Conservation (phyloP, 1,140 invertebrate genomes). For the Orussus abietinus region DNA sequence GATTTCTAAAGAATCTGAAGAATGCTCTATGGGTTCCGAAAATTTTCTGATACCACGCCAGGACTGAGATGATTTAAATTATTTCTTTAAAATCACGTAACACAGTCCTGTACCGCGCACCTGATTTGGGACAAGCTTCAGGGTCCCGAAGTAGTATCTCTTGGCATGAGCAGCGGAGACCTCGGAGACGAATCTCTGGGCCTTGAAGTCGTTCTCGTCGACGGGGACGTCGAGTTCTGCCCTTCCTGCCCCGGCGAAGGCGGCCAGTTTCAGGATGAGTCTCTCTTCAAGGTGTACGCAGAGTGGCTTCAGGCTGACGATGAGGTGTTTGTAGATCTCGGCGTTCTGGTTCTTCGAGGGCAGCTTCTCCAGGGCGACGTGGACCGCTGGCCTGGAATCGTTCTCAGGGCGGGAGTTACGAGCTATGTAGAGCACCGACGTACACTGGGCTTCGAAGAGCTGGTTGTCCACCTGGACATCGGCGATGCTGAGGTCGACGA, state of each 20-base stretch:
- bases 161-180: slow-evolving; percentile 76
- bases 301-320: slow-evolving; percentile 77
- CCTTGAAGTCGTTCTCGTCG: slow-evolving; percentile 74
- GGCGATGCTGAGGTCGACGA: slow-evolving; percentile 70
- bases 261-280: slow-evolving; percentile 80
- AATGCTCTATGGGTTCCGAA: no score
- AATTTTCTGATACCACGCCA: no score
- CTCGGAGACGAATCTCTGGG: slow-evolving; percentile 72
- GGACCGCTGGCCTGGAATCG: slow-evolving; percentile 59
- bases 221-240: slow-evolving; percentile 42
- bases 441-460: slow-evolving; percentile 77
- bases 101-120: slow-evolving; percentile 36
- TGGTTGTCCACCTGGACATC: slow-evolving; percentile 90
- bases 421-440: slow-evolving; percentile 76
- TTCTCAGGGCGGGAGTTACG: slow-evolving; percentile 45
- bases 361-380: slow-evolving; percentile 64
- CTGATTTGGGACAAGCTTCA: slow-evolving; percentile 76
- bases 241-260: slow-evolving; percentile 59
- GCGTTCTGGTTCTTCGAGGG: slow-evolving; percentile 71
- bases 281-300: slow-evolving; percentile 84
- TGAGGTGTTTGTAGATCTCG: slow-evolving; percentile 69
- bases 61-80: no score
- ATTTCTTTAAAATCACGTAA: no score
- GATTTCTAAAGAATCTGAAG: no score
- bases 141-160: slow-evolving; percentile 84